Base-by-base conservation (phyloP, 2,888 invertebrate species). In the Cheilosia impressa region DNA sequence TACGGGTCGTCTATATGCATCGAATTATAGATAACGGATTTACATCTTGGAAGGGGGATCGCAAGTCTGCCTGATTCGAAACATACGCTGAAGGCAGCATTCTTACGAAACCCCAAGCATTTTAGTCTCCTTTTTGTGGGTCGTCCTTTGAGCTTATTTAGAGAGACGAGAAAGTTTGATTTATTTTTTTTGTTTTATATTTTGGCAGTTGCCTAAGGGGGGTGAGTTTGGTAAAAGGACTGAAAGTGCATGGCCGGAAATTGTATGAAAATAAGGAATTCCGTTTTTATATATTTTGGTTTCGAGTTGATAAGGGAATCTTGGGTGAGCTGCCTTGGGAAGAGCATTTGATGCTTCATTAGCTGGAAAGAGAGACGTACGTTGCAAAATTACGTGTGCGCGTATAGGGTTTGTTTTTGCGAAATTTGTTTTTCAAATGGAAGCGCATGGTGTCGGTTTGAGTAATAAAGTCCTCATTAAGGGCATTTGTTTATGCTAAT, bases 331-430 rank as follows among this genome's bases (percentile, higher is more conserved):
- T 15, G 68, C 68, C 52, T 63, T 7, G 34, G 68, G 66, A 22
- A n/a, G 50, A 38, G 38, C 27, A 45, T 81, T 69, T 76, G 19
- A 81, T 76, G 63, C 63, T 81, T 81, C 76, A 75, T 75, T 81
- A 69, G 69, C 34, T 58, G 57, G 6, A 31, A 15, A 19, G 34
- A 22, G 45, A 15, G n/a, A 17, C 13, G 7, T 5, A 4, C 38
- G 13, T 41, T 27, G 15, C 7, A 45, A 45, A 45, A 17, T n/a
- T 17, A 17, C 10, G 38, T 58, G 47, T 17, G 19, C 47, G 6
- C 17, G 57, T 4, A n/a, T 24, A 10, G 60, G 24, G 22, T 68
- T 52, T 69, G 17, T 77, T 76, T 76, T 68, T 52, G 19, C 15
- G n/a, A 58, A 58, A 69, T 69, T 58, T 58, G 10, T 47, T 58